Evolutionary conservation across 1,140 invertebrate genomes (phyloP).

Genomic region (Arctopsyche grandis): DNA sequence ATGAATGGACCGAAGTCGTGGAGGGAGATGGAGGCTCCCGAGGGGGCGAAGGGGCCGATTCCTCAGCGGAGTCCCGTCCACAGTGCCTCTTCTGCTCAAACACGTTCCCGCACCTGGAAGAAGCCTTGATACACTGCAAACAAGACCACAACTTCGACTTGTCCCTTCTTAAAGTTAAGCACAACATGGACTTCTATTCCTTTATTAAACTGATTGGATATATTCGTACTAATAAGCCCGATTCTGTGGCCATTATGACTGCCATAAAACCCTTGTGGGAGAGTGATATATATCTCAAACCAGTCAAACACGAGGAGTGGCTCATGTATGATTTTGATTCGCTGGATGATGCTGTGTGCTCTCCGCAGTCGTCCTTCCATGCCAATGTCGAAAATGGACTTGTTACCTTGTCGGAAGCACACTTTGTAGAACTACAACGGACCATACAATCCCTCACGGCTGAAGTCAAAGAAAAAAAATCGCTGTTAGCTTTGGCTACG

Average conservation of each 20-base stretch:
- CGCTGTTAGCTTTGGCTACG: conserved; percentile 68
- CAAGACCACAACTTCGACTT: conserved; percentile 78
- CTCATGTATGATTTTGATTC: conserved; percentile 77
- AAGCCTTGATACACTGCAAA: conserved; percentile 69
- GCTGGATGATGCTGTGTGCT: conserved; percentile 53
- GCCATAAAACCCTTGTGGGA: conserved; percentile 71
- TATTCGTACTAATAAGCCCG: conserved; percentile 74
- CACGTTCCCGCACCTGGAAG: conserved; percentile 65
- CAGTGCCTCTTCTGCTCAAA: conserved; percentile 70
- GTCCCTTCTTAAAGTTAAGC: conserved; percentile 71
- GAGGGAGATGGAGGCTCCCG: conserved; percentile 51
- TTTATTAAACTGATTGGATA: conserved; percentile 92
- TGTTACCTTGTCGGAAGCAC: conserved; percentile 70
- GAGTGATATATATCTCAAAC: conserved; percentile 83
- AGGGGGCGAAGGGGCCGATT: too few species aligned
- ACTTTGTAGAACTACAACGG: conserved; percentile 72
- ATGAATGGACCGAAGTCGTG: conserved; percentile 67
- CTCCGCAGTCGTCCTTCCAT: conserved; percentile 63
- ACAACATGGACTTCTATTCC: conserved; percentile 83
- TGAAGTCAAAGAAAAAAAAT: conserved; percentile 67
- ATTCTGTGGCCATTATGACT: conserved; percentile 68
- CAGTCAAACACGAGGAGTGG: conserved; percentile 83
- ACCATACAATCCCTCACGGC: conserved; percentile 69
- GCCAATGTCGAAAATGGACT: conserved; percentile 70
- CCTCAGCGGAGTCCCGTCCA: conserved; percentile 44